Evolutionary conservation across 2,113 vertebrate genomes (phyloP).

Genomic region (Hystrix brachyura): DNA sequence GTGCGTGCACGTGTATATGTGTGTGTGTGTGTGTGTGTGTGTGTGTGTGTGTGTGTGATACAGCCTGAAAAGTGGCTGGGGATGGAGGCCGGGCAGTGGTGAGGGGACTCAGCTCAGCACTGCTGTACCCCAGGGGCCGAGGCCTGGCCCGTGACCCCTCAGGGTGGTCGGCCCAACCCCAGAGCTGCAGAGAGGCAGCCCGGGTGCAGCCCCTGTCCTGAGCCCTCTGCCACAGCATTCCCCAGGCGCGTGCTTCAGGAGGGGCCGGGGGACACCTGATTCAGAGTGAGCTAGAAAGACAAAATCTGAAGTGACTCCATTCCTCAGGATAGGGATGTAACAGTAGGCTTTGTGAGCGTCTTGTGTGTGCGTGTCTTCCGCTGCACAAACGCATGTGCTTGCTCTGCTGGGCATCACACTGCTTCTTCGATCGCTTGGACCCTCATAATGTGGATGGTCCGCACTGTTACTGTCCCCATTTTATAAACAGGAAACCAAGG

Average conservation of each 20-base stretch:
- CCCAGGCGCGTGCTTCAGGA: neutral
- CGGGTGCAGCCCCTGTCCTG: too few relatives aligned
- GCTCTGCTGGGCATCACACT: neutral
- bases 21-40: neutral
- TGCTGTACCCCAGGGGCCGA: fast-evolving
- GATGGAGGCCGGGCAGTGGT: neutral
- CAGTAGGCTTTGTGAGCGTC: neutral
- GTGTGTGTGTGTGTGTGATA: neutral
- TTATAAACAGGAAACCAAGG: neutral
- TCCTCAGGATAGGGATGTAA: neutral
- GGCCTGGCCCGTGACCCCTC: neutral
- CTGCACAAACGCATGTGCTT: neutral
- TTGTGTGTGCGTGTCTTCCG: neutral
- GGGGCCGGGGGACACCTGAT: neutral
- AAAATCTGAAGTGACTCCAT: neutral
- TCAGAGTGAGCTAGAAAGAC: neutral
- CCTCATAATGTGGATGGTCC: neutral
- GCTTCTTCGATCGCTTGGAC: neutral
- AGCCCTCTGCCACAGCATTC: neutral
- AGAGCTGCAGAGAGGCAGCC: neutral
- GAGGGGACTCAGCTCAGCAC: neutral
- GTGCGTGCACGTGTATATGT: neutral
- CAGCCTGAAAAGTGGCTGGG: neutral
- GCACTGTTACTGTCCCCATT: neutral
- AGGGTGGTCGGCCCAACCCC: neutral